Percentiles rank a stretch among this genome's conserved stretches.
Conservation (phyloP, 2,797 vertebrate species). For the Hypotaenidia philippensis region DNA sequence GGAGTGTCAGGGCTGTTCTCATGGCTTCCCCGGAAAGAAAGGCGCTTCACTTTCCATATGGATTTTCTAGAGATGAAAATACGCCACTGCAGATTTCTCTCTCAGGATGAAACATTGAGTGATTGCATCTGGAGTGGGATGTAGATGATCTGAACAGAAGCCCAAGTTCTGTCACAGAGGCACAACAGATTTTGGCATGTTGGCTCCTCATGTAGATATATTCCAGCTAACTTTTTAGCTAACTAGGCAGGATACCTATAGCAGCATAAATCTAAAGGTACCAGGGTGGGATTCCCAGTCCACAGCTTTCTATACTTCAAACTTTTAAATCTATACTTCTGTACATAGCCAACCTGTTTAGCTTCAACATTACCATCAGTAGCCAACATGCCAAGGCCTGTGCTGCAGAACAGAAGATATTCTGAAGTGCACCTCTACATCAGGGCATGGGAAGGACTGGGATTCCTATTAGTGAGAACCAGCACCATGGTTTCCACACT, state of each 20-base stretch:
- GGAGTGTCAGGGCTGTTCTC: not conserved
- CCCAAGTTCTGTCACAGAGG: not conserved
- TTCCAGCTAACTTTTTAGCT: not conserved
- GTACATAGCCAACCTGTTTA: not conserved
- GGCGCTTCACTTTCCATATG: not conserved
- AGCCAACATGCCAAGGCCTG: accelerated
- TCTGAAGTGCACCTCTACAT: not conserved
- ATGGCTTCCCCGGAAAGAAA: not conserved
- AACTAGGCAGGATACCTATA: not conserved
- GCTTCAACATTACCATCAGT: not conserved
- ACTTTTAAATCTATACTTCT: not conserved
- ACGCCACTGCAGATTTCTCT: not conserved
- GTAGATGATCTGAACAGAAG: not conserved
- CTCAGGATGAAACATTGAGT: not conserved
- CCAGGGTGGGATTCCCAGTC: not conserved
- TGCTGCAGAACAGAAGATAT: not conserved
- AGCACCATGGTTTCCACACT: not conserved
- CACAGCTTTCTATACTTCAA: not conserved
- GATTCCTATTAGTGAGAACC: not conserved
- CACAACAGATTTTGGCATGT: not conserved
- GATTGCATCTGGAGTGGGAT: not conserved
- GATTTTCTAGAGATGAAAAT: not conserved
- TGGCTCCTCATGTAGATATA: not conserved
- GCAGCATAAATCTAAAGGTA: not conserved
- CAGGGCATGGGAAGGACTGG: not conserved